Evolutionary conservation across 2,888 invertebrate species (phyloP).

Genomic region (Lypha dubia): DNA sequence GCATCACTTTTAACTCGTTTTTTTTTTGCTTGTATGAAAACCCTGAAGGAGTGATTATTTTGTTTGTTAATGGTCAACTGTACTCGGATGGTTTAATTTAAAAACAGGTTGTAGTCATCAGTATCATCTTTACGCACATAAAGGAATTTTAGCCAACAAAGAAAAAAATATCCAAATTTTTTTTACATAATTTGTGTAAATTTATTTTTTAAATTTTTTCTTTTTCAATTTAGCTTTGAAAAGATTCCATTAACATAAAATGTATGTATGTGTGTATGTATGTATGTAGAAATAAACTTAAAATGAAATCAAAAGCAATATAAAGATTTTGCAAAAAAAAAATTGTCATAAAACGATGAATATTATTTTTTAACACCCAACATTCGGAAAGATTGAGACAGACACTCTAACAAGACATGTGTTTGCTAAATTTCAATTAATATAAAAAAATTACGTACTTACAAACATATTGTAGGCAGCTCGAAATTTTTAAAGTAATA

Average conservation of each 20-base stretch:
- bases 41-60: constrained; percentile 26
- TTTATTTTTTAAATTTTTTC: background rate
- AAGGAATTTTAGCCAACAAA: constrained; percentile 8
- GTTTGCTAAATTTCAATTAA: background rate
- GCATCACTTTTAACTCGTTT: background rate
- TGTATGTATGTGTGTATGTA: no score
- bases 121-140: background rate
- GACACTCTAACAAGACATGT: background rate
- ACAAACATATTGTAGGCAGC: constrained; percentile 16
- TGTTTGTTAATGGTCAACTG: background rate
- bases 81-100: background rate
- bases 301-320: constrained; percentile 3
- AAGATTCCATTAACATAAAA: constrained; percentile 4
- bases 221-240: constrained; percentile 43
- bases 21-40: background rate
- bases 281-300: background rate
- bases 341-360: constrained; percentile 50
- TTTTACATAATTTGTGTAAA: background rate
- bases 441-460: background rate
- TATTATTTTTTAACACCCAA: constrained; percentile 37
- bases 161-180: background rate
- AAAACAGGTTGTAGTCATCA: constrained; percentile 6
- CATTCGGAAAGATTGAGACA: background rate
- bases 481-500: constrained; percentile 9
- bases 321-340: constrained; percentile 25